Base-by-base conservation (phyloP, 2,113 vertebrate species). In the Antigone vipio region DNA sequence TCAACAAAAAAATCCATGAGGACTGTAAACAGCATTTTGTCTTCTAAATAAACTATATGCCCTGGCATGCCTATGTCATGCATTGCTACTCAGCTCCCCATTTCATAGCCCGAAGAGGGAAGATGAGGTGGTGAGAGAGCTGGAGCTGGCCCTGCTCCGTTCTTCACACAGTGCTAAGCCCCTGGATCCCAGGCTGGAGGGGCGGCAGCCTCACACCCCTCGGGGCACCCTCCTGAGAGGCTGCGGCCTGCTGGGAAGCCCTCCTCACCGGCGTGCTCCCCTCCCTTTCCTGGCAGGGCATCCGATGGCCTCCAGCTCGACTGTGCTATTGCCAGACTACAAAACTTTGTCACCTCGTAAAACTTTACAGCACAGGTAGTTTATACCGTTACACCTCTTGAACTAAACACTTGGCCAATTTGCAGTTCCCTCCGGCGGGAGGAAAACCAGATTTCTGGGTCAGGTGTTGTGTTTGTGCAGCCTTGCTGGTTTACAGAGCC, bases 351-450 rank as follows among this genome's bases (percentile, higher is more conserved):
- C 92, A 85, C 88, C 83, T 92, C 60, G 1, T 96, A 94, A 96
- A 96, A 95, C 49, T 95, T 97, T 92, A 96, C 66, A 49, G 83
- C 0, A 0, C 88, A 94, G 92, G 93, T 95, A 95, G 92, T 96
- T 96, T 83, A 83, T 95, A 78, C 88, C 6, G 2, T 85, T 91
- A 60, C 92, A 85, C 82, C 82, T 92, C 93, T 77, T 55, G 56
- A 92, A 89, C 78, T 50, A 53, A 96, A 90, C 78, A 59, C 53
- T 73, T 4, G 2, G 72, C 59, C 93, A 80, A 88, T 78, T 83
- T 13, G 4, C 1, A 0, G 60, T 13, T 92, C 84, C 78, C 93
- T 75, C 74, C 5, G 4, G 79, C 0, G 0, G 64, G 52, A 88
- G 79, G 44, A 77, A 90, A 90, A 78, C 2, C 73, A 82, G 74